These are phyloP conservation scores for Sandelia bainsii DNA, from an alignment of 2,797 vertebrate genomes.

Conservation along the genomic window DNA sequence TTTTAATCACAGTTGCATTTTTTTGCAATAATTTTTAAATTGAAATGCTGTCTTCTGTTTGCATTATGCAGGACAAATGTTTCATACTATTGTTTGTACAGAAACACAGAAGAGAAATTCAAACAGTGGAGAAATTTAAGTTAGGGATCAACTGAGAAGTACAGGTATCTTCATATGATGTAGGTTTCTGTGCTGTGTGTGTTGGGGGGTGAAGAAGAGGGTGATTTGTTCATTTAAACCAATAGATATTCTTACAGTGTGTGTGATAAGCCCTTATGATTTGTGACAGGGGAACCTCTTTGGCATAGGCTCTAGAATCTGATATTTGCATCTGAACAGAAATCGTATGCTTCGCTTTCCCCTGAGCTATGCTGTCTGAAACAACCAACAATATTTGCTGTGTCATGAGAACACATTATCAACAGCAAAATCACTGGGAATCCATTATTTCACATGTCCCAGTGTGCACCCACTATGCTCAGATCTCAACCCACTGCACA, in stretches of 20 bases:
- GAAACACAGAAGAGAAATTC: slow-evolving; percentile 20
- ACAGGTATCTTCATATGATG: slow-evolving; percentile 24
- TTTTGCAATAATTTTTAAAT: slow-evolving; percentile 31
- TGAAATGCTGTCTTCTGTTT: slow-evolving; percentile 13
- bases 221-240: slow-evolving; percentile 48
- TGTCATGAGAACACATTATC: slow-evolving; percentile 59
- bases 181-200: slow-evolving; percentile 28
- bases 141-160: slow-evolving; percentile 19
- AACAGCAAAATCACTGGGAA: slow-evolving; percentile 48
- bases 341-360: slow-evolving; percentile 10
- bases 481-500: slow-evolving; percentile 32
- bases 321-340: slow-evolving; percentile 32
- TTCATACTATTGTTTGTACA: neutral
- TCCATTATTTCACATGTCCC: slow-evolving; percentile 38
- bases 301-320: slow-evolving; percentile 26
- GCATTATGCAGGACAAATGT: slow-evolving; percentile 3
- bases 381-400: slow-evolving; percentile 61
- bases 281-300: slow-evolving; percentile 47
- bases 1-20: slow-evolving; percentile 30
- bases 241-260: slow-evolving; percentile 15
- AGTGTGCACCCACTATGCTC: slow-evolving; percentile 38
- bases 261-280: slow-evolving; percentile 33
- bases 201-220: slow-evolving; percentile 1
- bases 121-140: slow-evolving; percentile 37
- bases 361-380: slow-evolving; percentile 31